phyloP scores from a whole-genome alignment of 1,140 invertebrate species.

The Lasaia peninsularis region DNA sequence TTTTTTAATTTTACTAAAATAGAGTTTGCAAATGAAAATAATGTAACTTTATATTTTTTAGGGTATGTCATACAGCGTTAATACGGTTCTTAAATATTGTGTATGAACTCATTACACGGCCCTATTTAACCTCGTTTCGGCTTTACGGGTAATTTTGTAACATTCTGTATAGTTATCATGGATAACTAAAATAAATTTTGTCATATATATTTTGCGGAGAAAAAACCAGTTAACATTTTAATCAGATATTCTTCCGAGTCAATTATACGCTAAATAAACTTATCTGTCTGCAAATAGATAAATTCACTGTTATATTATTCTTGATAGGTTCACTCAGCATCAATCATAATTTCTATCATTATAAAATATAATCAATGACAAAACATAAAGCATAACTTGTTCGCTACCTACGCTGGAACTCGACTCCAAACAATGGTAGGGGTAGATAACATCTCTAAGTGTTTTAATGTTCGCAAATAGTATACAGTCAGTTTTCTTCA shows the following conservation, averaged over 20 bases:
- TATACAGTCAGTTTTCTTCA: constrained; percentile 28
- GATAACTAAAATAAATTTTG: too few species aligned
- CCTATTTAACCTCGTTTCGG: too few species aligned
- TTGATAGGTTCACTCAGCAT: constrained; percentile 3
- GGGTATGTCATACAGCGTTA: too few species aligned
- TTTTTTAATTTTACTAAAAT: too few species aligned
- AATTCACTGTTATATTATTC: not conserved
- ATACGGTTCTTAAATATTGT: too few species aligned
- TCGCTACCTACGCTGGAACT: constrained; percentile 4
- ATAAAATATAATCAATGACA: constrained; percentile 3
- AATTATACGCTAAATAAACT: constrained; percentile 9
- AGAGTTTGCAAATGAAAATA: too few species aligned
- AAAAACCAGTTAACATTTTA: too few species aligned
- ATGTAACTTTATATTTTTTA: too few species aligned
- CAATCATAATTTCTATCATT: constrained; percentile 3
- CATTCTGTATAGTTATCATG: too few species aligned
- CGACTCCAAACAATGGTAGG: constrained; percentile 28
- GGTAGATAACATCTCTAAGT: constrained; percentile 28
- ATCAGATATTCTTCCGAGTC: constrained; percentile 2
- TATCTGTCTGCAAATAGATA: not conserved
- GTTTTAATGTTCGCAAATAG: constrained; percentile 36
- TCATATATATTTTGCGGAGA: too few species aligned
- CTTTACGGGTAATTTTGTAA: too few species aligned
- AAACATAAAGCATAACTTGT: not conserved
- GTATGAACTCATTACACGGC: too few species aligned